Evolutionary conservation across 2,797 vertebrate species (phyloP), one percentile per base, ranked within the genome.

Genomic region (Zenarchopterus dispar): DNA sequence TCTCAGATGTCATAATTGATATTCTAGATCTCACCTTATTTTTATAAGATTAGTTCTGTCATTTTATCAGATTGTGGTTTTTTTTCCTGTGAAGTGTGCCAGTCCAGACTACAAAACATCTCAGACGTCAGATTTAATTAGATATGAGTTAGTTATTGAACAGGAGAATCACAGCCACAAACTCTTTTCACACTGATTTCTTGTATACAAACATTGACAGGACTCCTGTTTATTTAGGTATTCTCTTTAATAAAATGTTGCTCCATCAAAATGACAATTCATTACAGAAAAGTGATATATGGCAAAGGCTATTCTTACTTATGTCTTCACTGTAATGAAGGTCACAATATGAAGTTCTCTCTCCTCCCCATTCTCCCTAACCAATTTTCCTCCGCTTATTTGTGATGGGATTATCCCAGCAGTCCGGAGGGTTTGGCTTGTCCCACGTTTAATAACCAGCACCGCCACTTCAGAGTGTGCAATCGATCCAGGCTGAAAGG

Each of bases 381-480:
- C 64, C 78, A 81, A 87, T 86, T 87, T 78, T 56, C 70, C 57
- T 75, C 62, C 54, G 70, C 71, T 87, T 92, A 90, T 91, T 88
- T 89, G 88, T 81, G 88, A 90, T 89, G 80, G 87, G 87, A 93
- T 93, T 93, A 92, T 85, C 85, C 62, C 18, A 22, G 75, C 58
- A 49, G 56, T 79, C 82, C 71, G 44, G 73, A 77, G 89, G 88
- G 88, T 86, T 84, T 83, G 86, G 70, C 73, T 43, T 82, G 84
- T 89, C 89, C 82, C 87, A 83, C 75, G 54, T 90, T 93, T 93
- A 93, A 93, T 93, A 94, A 92, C 90, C 74, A 43, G 70, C 70
- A 41, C 72, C 31, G 75, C 80, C 88, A 90, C 85, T 91, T 90
- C 88, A 89, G 85, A 80, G 82, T 11, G 15, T 75, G 73, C 81